A percentile compares a stretch with the other conserved stretches of the same genome.
Evolutionary conservation across 2,113 vertebrate species (phyloP).

Genomic region (Phyllopteryx taeniolatus): DNA sequence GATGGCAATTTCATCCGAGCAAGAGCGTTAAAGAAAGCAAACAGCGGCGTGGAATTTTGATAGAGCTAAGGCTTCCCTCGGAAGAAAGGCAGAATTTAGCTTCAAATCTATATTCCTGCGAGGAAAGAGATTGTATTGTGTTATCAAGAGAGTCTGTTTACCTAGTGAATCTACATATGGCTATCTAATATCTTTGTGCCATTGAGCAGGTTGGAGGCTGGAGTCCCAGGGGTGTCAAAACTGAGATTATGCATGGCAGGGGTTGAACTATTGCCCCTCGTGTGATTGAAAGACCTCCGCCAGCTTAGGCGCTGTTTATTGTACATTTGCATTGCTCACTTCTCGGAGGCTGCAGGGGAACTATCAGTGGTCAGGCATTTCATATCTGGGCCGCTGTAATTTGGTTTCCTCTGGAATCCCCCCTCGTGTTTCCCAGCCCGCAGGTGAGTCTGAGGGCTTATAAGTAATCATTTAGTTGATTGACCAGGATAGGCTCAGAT

Average conservation of each 20-base stretch:
- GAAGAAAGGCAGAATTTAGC: constrained; percentile 58
- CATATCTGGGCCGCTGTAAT: constrained; percentile 61
- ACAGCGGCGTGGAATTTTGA: constrained; percentile 68
- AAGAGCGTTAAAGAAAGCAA: constrained; percentile 74
- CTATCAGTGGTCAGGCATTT: constrained; percentile 60
- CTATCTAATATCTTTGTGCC: constrained; percentile 78
- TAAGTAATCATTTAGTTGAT: constrained; percentile 76
- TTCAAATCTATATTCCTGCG: constrained; percentile 66
- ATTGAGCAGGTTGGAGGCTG: constrained; percentile 64
- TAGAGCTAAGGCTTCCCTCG: constrained; percentile 65
- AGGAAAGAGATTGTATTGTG: constrained; percentile 60
- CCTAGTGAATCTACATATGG: constrained; percentile 76
- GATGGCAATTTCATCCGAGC: constrained; percentile 72
- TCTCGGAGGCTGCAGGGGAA: constrained; percentile 59
- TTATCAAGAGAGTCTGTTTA: constrained; percentile 72
- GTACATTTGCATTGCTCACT: constrained; percentile 78
- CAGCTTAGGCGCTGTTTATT: constrained; percentile 77
- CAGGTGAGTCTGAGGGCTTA: constrained; percentile 50
- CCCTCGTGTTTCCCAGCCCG: constrained; percentile 50
- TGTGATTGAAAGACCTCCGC: constrained; percentile 76
- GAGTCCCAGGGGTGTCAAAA: constrained; percentile 65
- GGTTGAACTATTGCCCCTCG: constrained; percentile 76
- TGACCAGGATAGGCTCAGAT: constrained; percentile 69
- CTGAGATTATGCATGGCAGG: constrained; percentile 75
- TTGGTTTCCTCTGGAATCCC: constrained; percentile 44